Conservation (phyloP, 2,113 vertebrate species). For the Alligator mississippiensis region DNA sequence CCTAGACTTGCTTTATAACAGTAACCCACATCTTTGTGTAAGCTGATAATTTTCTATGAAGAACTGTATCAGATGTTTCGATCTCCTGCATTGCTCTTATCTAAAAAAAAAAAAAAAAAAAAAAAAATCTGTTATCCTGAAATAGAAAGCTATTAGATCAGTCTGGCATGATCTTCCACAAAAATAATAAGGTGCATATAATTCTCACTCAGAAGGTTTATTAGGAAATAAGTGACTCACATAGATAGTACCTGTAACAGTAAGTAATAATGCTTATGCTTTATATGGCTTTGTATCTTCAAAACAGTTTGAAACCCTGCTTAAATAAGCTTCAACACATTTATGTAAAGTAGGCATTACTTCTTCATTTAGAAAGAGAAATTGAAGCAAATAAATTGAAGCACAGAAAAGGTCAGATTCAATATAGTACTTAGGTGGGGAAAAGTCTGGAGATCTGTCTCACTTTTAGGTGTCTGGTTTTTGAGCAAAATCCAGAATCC, state of each 20-base stretch:
- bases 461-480: not conserved
- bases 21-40: too few species aligned
- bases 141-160: not conserved
- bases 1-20: too few species aligned
- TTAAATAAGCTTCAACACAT: not conserved
- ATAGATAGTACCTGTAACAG: not conserved
- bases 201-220: not conserved
- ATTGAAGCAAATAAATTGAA: not conserved
- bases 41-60: not conserved
- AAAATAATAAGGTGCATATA: not conserved
- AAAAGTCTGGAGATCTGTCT: not conserved
- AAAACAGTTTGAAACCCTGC: not conserved
- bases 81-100: not conserved
- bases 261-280: not conserved
- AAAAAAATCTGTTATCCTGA: not conserved
- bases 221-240: not conserved
- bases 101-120: not conserved
- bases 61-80: constrained; percentile 36
- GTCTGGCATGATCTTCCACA: not conserved
- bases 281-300: not conserved
- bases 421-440: not conserved
- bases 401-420: not conserved
- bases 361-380: not conserved
- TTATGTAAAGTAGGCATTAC: not conserved
- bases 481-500: too few species aligned